Base-by-base conservation (phyloP, 2,113 vertebrate species). In the Hystrix cristata region DNA sequence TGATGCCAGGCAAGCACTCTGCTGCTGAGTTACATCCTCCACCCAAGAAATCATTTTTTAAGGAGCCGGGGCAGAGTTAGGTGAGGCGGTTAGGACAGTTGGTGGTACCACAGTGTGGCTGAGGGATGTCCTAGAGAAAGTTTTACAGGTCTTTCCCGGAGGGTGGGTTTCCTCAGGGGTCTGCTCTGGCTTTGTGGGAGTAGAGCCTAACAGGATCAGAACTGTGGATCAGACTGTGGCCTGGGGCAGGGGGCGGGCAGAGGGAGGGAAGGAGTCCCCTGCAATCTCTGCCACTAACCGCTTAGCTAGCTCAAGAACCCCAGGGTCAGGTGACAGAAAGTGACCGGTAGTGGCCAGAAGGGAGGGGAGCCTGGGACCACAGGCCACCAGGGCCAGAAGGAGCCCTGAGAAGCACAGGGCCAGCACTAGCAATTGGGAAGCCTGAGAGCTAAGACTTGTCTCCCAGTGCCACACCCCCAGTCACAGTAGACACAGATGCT, bases 391-490 rank as follows among this genome's bases (percentile, higher is more conserved):
- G 5, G 12, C 4, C 29, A 12, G 84, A 71, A 19, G n/a, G 59
- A 87, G 7, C 8, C 23, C 79, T 67, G 46, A 15, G 46, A 34
- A 43, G 18, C 23, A 21, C 23, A 25, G 84, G 53, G 48, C 23
- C 27, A 46, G n/a, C 23, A 23, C 60, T 29, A 72, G 55, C 57
- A 69, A 14, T 62, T 3, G 72, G 43, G 5, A 55, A 21, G 14
- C 51, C 67, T 29, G 16, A 78, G 23, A 90, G 15, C 81, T 21
- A 5, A 55, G n/a, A 80, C 21, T 34, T 10, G 12, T 3, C 31
- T 19, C 38, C 43, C 9, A 16, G 31, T 7, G 60, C 5, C 25
- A 27, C 46, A 15, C 0, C 8, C n/a, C 48, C 12, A 27, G 2
- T 88, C 71, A 7, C 3, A 9, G 62, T 11, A 34, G 81, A 85